Conservation (phyloP, 2,113 vertebrate genomes). For the Siphamia tubifer region DNA sequence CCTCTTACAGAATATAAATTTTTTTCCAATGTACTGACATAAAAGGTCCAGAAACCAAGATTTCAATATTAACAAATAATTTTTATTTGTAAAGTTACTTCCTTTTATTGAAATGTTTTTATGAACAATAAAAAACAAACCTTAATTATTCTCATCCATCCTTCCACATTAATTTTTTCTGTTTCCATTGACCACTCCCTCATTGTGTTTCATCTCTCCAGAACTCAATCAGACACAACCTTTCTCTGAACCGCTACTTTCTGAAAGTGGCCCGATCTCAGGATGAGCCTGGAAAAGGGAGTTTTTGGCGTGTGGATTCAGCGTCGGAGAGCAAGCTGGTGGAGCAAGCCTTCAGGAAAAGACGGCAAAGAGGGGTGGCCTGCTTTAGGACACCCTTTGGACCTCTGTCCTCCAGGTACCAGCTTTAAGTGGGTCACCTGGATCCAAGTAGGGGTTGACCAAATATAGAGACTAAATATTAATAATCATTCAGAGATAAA, state of each 20-base stretch:
- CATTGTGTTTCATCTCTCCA: constrained; percentile 51
- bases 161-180: background rate
- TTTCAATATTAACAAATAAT: no score
- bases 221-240: constrained; percentile 99
- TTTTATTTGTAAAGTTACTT: no score
- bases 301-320: constrained; percentile 97
- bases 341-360: constrained; percentile 97
- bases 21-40: no score
- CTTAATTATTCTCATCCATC: no score
- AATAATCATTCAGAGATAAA: no score
- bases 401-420: constrained; percentile 94
- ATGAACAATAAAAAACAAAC: no score
- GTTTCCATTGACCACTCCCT: background rate
- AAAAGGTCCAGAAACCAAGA: no score
- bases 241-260: constrained; percentile 98
- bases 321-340: constrained; percentile 94
- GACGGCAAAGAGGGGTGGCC: constrained; percentile 94
- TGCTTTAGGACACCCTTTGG: constrained; percentile 98
- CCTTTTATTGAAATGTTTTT: no score
- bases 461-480: no score
- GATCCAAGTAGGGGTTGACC: no score
- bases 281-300: constrained; percentile 97
- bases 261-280: constrained; percentile 98
- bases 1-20: no score
- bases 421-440: background rate